Evolutionary conservation across 2,113 vertebrate species (phyloP), one percentile per base, ranked within the genome.

Genomic region (Carlito syrichta): DNA sequence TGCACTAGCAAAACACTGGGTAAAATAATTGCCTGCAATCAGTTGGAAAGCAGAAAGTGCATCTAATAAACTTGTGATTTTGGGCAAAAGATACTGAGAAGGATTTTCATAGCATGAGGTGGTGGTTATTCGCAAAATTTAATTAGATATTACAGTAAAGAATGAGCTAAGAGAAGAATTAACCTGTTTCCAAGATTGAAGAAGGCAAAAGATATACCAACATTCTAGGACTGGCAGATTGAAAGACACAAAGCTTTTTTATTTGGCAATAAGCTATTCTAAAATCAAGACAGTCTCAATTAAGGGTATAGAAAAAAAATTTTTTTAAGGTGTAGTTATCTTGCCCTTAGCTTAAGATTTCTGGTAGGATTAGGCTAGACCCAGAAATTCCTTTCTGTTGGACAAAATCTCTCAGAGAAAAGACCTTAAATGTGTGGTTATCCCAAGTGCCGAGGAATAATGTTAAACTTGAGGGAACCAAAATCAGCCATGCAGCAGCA

Each of bases 31-130:
- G n/a, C 17, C 35, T 86, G 35, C 16, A 71, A 23, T 87, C 88
- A 85, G 17, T 45, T 14, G 38, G 22, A 86, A 93, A 63, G 5
- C 2, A 86, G 14, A 94, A 93, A 91, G 27, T 74, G 1, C 4
- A n/a, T 56, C 40, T 71, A 95, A 91, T 81, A 69, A 86, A 96
- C 27, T 73, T 91, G 68, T 85, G 68, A 89, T n/a, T 68, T 35
- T 56, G 19, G 45, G 25, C 16, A 87, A 84, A 76, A 96, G n/a
- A 82, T n/a, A 85, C 0, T 87, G 45, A 89, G 10, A 4, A 92
- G 43, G 88, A 82, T 74, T 91, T 88, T 56, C 19, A 69, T 48
- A 52, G 17, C 30, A 66, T 19, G 16, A 84, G 27, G 91, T 95
- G 5, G 17, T 68, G 58, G 19, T 63, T 94, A 93, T 43, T 79